Conservation (phyloP, 2,888 invertebrate species). For the Bedellia somnulentella region DNA sequence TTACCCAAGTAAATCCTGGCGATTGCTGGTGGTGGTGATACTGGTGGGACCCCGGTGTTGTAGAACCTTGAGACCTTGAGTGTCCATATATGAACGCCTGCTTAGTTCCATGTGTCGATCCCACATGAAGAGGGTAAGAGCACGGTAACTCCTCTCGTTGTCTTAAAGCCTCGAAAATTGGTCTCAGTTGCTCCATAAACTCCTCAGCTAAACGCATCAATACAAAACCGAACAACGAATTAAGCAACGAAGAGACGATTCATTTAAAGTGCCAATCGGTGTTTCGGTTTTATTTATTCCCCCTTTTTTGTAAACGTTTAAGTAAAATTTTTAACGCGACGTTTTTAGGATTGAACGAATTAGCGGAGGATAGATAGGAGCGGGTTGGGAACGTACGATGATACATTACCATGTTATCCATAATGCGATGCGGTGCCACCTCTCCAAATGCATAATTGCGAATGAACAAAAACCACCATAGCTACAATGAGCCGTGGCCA, state of each 20-base stretch:
- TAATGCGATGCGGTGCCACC: conserved; percentile 53
- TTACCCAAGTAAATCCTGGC: conserved; percentile 78
- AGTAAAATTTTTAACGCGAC: conserved; percentile 2
- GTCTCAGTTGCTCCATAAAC: conserved; percentile 94
- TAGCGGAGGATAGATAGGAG: conserved; percentile 43
- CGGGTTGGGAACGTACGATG: conserved; percentile 39
- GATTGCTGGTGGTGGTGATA: conserved; percentile 71
- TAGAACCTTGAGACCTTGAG: conserved; percentile 64
- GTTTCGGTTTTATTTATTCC: conserved; percentile 26
- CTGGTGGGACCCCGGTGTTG: conserved; percentile 66
- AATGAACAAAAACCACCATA: too few relatives aligned
- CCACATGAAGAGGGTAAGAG: conserved; percentile 88
- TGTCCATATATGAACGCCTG: conserved; percentile 64
- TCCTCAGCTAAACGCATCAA: conserved; percentile 78
- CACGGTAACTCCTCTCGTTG: conserved; percentile 89
- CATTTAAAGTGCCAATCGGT: conserved; percentile 59
- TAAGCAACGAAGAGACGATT: conserved; percentile 28
- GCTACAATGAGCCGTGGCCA: conserved; percentile 48
- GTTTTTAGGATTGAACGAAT: conserved; percentile 2
- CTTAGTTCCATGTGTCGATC: conserved; percentile 65
- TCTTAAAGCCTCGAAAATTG: conserved; percentile 91
- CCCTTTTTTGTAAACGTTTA: conserved; percentile 43
- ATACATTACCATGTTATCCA: conserved; percentile 55
- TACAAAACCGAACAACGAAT: conserved; percentile 47
- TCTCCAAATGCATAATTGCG: conserved; percentile 23